These are phyloP conservation scores for Dromococcyx pavoninus DNA, from an alignment of 2,797 vertebrate species.

Conservation along the genomic window DNA sequence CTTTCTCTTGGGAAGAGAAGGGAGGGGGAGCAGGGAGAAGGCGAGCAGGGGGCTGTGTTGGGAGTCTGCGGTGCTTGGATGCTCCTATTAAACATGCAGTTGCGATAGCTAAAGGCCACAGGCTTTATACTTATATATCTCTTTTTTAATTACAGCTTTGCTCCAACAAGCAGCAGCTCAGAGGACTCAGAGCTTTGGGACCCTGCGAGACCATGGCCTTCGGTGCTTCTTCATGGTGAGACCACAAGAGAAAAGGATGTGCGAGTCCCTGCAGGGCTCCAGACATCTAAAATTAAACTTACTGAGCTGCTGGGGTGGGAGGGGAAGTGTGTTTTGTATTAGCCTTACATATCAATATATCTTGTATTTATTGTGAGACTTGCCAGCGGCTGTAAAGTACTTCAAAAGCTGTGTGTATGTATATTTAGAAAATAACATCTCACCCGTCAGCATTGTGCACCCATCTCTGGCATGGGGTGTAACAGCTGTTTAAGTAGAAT, in stretches of 20 bases:
- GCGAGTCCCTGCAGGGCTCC: not conserved
- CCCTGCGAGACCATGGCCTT: not conserved
- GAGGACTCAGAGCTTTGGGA: not conserved
- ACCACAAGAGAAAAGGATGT: not conserved
- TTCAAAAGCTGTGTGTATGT: not conserved
- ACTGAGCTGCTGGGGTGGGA: not conserved
- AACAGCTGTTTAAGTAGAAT: constrained; percentile 34
- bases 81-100: not conserved
- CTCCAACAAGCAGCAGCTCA: not conserved
- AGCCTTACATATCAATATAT: not conserved
- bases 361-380: not conserved
- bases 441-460: not conserved
- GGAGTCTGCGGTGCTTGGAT: not conserved
- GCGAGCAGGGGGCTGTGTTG: not conserved
- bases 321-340: not conserved
- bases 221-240: not conserved
- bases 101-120: not conserved
- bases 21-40: not conserved
- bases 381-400: not conserved
- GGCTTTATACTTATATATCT: not conserved
- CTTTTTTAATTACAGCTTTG: not conserved
- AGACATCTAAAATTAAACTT: not conserved
- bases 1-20: not conserved
- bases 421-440: constrained; percentile 22
- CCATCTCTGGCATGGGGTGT: constrained; percentile 35